These are phyloP conservation scores for Echiichthys vipera DNA, from an alignment of 2,797 vertebrate genomes.

Conservation along the genomic window DNA sequence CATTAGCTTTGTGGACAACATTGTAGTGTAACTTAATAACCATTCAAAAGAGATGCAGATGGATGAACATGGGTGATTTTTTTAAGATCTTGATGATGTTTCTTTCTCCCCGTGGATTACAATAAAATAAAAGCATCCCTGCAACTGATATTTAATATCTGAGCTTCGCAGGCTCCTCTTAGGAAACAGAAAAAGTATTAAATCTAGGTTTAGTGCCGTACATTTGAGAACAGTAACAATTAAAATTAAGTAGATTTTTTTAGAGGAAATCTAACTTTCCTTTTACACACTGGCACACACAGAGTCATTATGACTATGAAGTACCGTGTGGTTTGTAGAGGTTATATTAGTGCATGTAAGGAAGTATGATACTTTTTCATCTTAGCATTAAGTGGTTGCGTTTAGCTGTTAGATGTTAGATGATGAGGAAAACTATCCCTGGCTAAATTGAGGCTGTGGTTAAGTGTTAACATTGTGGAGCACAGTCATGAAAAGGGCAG, in stretches of 20 bases:
- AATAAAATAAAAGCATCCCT: conserved; percentile 33
- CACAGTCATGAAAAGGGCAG: conserved; percentile 16
- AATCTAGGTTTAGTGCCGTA: background rate
- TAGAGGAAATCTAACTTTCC: conserved; percentile 27
- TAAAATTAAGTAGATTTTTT: conserved; percentile 40
- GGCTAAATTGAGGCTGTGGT: conserved; percentile 15
- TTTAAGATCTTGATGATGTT: conserved; percentile 28
- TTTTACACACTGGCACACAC: conserved; percentile 21
- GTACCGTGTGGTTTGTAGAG: conserved; percentile 19
- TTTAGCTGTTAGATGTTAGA: conserved; percentile 37
- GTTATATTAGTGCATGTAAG: conserved; percentile 20
- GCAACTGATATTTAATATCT: conserved; percentile 45
- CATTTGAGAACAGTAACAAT: conserved; percentile 27
- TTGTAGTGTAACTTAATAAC: conserved; percentile 38
- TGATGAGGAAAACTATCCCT: conserved; percentile 24
- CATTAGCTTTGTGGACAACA: conserved; percentile 24
- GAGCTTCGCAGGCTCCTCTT: conserved; percentile 13
- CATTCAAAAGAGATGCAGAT: conserved; percentile 44
- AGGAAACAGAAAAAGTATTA: conserved; percentile 13
- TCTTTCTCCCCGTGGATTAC: conserved; percentile 22
- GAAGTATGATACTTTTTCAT: conserved; percentile 27
- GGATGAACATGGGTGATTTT: conserved; percentile 13
- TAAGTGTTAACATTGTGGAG: conserved; percentile 18
- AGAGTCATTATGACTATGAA: conserved; percentile 27
- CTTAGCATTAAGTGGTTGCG: conserved; percentile 27